Evolutionary conservation across 2,113 vertebrate species (phyloP).

Genomic region (Symphodus melops): DNA sequence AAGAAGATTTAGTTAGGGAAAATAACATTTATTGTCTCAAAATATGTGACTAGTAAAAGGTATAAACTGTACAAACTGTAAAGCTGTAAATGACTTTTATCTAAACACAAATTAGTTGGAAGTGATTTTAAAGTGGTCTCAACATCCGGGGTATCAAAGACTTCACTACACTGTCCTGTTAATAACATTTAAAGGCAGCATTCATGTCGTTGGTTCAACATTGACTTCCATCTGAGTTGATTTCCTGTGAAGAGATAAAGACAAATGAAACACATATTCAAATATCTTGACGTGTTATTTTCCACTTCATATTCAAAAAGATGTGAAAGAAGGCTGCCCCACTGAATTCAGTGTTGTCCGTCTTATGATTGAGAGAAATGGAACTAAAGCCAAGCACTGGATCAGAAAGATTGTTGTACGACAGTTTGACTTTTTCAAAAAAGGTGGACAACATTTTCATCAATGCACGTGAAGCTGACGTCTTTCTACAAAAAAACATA

Average conservation of each 20-base stretch:
- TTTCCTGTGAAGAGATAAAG: constrained; percentile 40
- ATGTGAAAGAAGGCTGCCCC: too few relatives aligned
- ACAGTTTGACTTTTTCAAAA: too few relatives aligned
- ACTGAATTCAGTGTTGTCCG: too few relatives aligned
- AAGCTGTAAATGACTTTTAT: background rate
- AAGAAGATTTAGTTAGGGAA: background rate
- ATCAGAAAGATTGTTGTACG: too few relatives aligned
- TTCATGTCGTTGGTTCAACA: constrained; percentile 23
- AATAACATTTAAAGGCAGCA: background rate
- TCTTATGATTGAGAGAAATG: too few relatives aligned
- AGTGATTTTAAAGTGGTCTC: background rate
- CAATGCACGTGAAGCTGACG: too few relatives aligned
- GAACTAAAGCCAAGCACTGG: too few relatives aligned
- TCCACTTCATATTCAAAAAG: too few relatives aligned
- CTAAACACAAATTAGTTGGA: background rate
- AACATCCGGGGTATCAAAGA: background rate
- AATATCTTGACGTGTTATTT: too few relatives aligned
- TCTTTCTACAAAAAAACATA: too few relatives aligned
- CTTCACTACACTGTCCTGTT: background rate
- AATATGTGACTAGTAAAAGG: constrained; percentile 13
- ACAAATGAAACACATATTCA: background rate
- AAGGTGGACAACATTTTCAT: too few relatives aligned
- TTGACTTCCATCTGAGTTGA: constrained; percentile 9
- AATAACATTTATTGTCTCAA: constrained; percentile 38
- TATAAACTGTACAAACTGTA: background rate